Conservation (phyloP, 2,888 invertebrate genomes). For the Timema podura region DNA sequence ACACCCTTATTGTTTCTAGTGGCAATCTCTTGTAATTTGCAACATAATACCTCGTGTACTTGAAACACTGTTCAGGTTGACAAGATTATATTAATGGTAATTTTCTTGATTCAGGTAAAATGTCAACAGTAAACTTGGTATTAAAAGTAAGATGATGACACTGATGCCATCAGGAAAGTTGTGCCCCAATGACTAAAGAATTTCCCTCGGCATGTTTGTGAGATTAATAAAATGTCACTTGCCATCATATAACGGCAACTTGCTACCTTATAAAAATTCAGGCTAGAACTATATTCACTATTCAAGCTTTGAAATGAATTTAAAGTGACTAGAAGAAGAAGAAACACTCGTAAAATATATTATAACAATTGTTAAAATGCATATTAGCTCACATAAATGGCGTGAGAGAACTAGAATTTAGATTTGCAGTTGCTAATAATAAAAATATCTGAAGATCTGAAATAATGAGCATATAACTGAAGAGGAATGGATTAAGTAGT, state of each 20-base stretch:
- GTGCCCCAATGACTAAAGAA: background rate
- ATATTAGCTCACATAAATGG: no score
- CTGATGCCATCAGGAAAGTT: background rate
- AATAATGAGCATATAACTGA: background rate
- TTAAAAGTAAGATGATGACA: background rate
- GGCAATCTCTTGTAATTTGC: no score
- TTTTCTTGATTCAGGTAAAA: no score
- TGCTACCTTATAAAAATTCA: background rate
- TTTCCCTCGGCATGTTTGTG: background rate
- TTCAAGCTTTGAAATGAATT: background rate
- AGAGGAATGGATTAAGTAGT: background rate
- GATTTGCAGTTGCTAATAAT: background rate
- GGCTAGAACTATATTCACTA: background rate
- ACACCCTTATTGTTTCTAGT: no score
- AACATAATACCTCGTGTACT: no score
- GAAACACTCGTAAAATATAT: no score
- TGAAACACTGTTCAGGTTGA: no score
- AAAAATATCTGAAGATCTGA: background rate
- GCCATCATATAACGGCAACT: background rate
- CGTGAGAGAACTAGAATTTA: background rate
- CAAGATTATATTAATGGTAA: background rate
- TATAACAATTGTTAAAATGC: background rate
- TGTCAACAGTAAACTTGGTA: no score
- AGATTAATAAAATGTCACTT: background rate
- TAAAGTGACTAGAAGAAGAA: no score